Conservation (phyloP, 2,888 invertebrate species). For the Nephrotoma guestfalica region DNA sequence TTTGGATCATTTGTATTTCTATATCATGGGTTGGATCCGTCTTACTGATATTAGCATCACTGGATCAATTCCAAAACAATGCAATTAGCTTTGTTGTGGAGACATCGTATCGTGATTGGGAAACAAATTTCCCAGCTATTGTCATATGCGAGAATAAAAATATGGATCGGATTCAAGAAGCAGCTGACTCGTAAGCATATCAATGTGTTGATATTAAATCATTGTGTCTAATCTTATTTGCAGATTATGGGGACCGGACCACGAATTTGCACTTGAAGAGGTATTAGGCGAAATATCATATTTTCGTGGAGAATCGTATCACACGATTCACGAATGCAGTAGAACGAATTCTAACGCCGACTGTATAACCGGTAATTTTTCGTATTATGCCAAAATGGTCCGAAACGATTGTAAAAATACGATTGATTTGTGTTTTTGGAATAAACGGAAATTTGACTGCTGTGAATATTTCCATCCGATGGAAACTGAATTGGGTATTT, state of each 20-base stretch:
- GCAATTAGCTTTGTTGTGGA: slow-evolving; percentile 66
- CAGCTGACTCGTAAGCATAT: slow-evolving; percentile 43
- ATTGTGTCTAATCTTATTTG: neutral
- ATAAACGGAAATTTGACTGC: slow-evolving; percentile 42
- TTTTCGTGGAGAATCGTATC: slow-evolving; percentile 51
- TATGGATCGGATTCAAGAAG: slow-evolving; percentile 42
- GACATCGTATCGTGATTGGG: slow-evolving; percentile 57
- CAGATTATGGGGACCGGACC: slow-evolving; percentile 49
- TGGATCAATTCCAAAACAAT: slow-evolving; percentile 43
- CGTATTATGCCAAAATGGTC: slow-evolving; percentile 42
- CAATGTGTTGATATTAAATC: neutral
- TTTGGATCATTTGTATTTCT: slow-evolving; percentile 50
- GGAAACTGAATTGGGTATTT: slow-evolving; percentile 51
- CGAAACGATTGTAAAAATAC: slow-evolving; percentile 42
- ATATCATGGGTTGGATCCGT: slow-evolving; percentile 55
- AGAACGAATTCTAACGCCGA: slow-evolving; percentile 34
- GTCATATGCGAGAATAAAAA: slow-evolving; percentile 54
- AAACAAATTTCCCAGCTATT: slow-evolving; percentile 57
- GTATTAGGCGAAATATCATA: slow-evolving; percentile 52
- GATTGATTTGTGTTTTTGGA: slow-evolving; percentile 46
- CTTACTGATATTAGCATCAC: slow-evolving; percentile 45
- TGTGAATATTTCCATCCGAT: slow-evolving; percentile 47
- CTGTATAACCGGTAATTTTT: slow-evolving; percentile 45
- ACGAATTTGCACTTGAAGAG: slow-evolving; percentile 55
- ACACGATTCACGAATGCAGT: slow-evolving; percentile 46